Conservation (phyloP, 1,140 invertebrate species). For the Cyrtorhinus lividipennis region DNA sequence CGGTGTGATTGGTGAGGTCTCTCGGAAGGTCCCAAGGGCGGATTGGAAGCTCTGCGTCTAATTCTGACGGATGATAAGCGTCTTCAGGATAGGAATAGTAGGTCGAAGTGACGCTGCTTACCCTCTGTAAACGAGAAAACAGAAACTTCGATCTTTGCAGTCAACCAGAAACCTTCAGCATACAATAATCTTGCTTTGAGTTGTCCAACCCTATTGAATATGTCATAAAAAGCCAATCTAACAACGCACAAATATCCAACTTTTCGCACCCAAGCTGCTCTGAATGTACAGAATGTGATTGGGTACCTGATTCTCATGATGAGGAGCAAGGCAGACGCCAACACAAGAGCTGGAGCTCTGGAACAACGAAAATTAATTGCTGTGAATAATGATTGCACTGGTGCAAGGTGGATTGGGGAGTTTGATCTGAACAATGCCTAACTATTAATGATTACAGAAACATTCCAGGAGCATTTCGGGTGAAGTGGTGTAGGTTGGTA, state of each 20-base stretch:
- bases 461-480: too few species aligned
- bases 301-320: slow-evolving; percentile 8
- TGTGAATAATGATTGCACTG: too few species aligned
- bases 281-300: too few species aligned
- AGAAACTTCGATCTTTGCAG: background rate
- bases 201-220: background rate
- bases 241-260: background rate
- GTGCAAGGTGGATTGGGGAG: too few species aligned
- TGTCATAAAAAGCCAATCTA: background rate
- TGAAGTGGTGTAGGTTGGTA: too few species aligned
- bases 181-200: background rate
- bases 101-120: slow-evolving; percentile 19
- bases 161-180: background rate
- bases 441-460: too few species aligned
- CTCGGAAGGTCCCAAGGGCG: slow-evolving; percentile 29
- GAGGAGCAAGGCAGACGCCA: slow-evolving; percentile 15
- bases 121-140: slow-evolving; percentile 19
- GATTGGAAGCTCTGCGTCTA: slow-evolving; percentile 12
- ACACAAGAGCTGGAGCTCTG: slow-evolving; percentile 15
- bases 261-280: too few species aligned
- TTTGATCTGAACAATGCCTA: too few species aligned
- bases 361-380: too few species aligned
- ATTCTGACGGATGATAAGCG: slow-evolving; percentile 21
- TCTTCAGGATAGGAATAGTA: slow-evolving; percentile 27
- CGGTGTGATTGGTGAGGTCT: slow-evolving; percentile 37